These are phyloP conservation scores for Eufriesea mexicana DNA, from an alignment of 1,140 invertebrate genomes.

Conservation along the genomic window DNA sequence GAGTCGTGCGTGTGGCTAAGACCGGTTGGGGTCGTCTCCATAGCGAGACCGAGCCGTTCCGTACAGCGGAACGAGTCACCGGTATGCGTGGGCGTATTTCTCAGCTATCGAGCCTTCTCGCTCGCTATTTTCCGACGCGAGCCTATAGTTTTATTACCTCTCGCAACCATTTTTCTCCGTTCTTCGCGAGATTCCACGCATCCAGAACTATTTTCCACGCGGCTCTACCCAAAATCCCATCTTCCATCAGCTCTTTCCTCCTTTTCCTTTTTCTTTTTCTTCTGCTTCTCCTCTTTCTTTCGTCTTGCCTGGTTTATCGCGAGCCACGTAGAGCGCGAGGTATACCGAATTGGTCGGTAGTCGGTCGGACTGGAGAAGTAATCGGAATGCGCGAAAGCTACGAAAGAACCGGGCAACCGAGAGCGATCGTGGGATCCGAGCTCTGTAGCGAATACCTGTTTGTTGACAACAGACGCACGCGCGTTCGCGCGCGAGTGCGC, in stretches of 20 bases:
- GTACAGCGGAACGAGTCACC: slow-evolving; percentile 54
- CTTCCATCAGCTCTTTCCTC: no score
- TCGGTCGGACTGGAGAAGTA: background rate
- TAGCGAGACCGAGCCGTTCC: slow-evolving; percentile 36
- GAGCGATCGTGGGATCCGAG: background rate
- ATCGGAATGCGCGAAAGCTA: background rate
- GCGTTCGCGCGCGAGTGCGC: no score
- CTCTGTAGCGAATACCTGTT: background rate
- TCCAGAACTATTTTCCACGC: background rate
- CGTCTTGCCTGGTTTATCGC: no score
- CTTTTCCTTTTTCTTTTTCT: no score
- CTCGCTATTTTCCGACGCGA: slow-evolving; percentile 45
- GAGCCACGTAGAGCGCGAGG: no score
- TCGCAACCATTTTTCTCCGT: background rate
- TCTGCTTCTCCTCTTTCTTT: no score
- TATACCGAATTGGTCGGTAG: no score
- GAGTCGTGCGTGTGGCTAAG: slow-evolving; percentile 57
- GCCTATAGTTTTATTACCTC: no score
- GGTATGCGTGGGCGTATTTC: slow-evolving; percentile 65
- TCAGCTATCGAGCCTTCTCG: slow-evolving; percentile 64
- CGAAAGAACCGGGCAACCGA: background rate
- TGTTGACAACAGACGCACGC: background rate
- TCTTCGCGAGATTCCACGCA: background rate
- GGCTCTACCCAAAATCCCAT: no score
- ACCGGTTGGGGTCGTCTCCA: slow-evolving; percentile 66